Evolutionary conservation across 2,888 invertebrate species (phyloP).

Genomic region (Platycheirus albimanus): DNA sequence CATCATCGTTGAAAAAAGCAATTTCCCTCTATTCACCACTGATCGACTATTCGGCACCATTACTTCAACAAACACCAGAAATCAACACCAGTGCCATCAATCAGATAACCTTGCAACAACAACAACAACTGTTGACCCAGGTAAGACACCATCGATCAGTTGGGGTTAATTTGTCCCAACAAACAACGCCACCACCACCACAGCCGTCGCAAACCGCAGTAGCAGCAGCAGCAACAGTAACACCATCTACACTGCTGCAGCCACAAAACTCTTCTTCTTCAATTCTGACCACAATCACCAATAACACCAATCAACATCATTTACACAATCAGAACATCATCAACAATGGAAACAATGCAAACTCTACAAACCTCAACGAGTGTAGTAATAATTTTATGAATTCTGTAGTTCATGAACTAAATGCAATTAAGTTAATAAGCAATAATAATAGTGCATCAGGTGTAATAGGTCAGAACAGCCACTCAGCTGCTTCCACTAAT

Average conservation of each 20-base stretch:
- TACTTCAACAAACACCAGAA: constrained; percentile 79
- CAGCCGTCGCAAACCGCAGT: too few species aligned
- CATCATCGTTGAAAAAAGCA: constrained; percentile 76
- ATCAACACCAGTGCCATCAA: constrained; percentile 55
- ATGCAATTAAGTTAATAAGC: constrained; percentile 77
- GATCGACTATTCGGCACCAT: constrained; percentile 81
- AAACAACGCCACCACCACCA: constrained; percentile 57
- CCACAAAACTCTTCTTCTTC: constrained; percentile 47
- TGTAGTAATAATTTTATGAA: constrained; percentile 77
- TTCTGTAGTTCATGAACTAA: constrained; percentile 78
- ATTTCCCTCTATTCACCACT: constrained; percentile 79
- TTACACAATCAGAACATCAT: constrained; percentile 77
- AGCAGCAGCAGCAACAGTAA: too few species aligned
- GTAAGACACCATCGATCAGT: constrained; percentile 72
- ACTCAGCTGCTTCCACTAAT: constrained; percentile 56
- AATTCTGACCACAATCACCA: constrained; percentile 45
- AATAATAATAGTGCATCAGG: constrained; percentile 76
- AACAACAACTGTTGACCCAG: constrained; percentile 68
- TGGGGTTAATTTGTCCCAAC: constrained; percentile 58
- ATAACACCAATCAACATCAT: constrained; percentile 48
- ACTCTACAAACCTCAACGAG: constrained; percentile 76
- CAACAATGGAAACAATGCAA: constrained; percentile 78
- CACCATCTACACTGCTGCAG: constrained; percentile 44
- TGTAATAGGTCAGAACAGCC: constrained; percentile 56
- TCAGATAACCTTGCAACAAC: constrained; percentile 65